phyloP scores from a whole-genome alignment of 2,888 invertebrate species.

The Corbicula japonica region DNA sequence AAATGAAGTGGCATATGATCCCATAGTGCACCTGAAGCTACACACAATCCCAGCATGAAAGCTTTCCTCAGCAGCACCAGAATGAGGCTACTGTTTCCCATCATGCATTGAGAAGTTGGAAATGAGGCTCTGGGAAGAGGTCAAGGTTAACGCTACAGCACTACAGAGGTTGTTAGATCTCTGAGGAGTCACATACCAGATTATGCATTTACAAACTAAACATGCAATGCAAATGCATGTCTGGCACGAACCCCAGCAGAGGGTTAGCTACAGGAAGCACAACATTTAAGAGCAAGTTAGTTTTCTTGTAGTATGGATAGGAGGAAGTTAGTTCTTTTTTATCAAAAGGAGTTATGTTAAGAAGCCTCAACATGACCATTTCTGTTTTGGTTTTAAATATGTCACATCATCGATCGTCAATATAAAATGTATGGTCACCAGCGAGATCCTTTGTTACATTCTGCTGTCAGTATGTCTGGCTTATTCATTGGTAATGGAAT shows the following conservation, averaged over 20 bases:
- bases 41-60: slow-evolving; percentile 27
- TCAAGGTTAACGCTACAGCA: slow-evolving; percentile 46
- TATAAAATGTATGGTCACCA: too few relatives aligned
- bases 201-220: slow-evolving; percentile 98
- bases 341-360: too few relatives aligned
- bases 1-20: too few relatives aligned
- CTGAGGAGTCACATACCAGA: slow-evolving; percentile 90
- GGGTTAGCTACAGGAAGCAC: slow-evolving; percentile 13
- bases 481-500: too few relatives aligned
- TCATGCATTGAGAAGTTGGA: slow-evolving; percentile 49
- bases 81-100: slow-evolving; percentile 34
- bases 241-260: slow-evolving; percentile 92
- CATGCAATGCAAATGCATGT: slow-evolving; percentile 95
- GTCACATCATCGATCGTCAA: too few relatives aligned
- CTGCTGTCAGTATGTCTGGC: too few relatives aligned
- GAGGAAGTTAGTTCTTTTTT: too few relatives aligned
- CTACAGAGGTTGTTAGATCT: slow-evolving; percentile 58
- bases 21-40: too few relatives aligned
- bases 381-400: too few relatives aligned
- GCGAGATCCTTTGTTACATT: too few relatives aligned
- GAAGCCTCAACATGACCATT: too few relatives aligned
- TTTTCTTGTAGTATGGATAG: not conserved
- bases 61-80: slow-evolving; percentile 16
- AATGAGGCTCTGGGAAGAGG: slow-evolving; percentile 35
- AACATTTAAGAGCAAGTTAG: not conserved